phyloP scores from a whole-genome alignment of 2,113 vertebrate genomes.

The Athene noctua region DNA sequence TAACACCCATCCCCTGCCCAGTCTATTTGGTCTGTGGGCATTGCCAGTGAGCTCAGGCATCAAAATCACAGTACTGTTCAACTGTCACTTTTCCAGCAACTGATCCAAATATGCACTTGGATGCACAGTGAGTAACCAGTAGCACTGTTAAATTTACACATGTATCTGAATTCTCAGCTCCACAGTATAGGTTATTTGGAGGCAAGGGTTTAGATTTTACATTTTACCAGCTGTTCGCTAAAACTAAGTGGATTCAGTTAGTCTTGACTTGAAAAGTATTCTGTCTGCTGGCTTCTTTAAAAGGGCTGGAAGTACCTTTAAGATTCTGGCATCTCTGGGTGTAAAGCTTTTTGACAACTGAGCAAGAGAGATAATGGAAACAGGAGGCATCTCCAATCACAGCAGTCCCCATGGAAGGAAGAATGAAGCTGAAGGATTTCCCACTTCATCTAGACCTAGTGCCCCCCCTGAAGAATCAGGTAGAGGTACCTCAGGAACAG shows the following conservation, averaged over 20 bases:
- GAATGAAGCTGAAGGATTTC: background rate
- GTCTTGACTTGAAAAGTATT: background rate
- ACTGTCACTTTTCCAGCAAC: background rate
- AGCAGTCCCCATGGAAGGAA: background rate
- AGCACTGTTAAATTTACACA: background rate
- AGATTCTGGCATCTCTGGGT: background rate
- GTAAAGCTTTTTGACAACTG: background rate
- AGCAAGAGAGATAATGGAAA: background rate
- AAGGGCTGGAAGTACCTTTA: background rate
- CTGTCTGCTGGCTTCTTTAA: background rate
- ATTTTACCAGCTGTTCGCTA: background rate
- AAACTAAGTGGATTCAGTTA: background rate
- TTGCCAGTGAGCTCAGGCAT: rapidly evolving
- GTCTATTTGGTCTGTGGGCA: rapidly evolving
- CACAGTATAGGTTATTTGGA: background rate
- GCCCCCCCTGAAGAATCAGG: background rate
- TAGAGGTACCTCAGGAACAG: background rate
- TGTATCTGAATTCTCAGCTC: background rate
- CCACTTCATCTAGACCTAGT: background rate
- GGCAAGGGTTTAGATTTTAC: background rate
- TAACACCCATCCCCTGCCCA: background rate
- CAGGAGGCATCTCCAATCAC: background rate
- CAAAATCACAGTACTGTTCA: background rate
- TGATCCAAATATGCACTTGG: background rate
- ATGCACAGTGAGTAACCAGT: background rate